Base-by-base conservation (phyloP, 2,797 vertebrate species). In the Gila robusta region DNA sequence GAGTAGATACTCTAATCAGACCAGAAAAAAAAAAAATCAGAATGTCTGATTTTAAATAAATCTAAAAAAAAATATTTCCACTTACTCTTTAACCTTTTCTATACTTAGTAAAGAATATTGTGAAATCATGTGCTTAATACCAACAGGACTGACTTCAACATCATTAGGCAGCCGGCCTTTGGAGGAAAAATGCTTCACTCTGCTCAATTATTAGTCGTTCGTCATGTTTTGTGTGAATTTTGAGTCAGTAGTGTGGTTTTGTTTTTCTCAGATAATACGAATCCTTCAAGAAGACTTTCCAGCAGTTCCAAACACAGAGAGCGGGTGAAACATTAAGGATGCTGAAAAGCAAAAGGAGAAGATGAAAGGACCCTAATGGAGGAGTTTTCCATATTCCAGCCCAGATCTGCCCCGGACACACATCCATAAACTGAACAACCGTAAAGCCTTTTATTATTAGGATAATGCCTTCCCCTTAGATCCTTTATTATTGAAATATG, bases 401-500 rank as follows among this genome's bases (percentile, higher is more conserved):
- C 77, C 71, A 81, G 62, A 86, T 84, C 54, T 86, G 74, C 77
- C 52, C 9, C 62, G 8, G 44, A 79, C 39, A 72, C 39, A 54
- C 66, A n/a, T 32, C n/a, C 72, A 71, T 67, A 83, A 79, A 64
- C 80, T 62, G 12, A 86, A 56, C 87, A 67, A 49, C 44, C 78
- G 79, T 77, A 86, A 78, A 70, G 35, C 67, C 80, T 76, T 85
- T 89, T 80, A 92, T 92, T 91, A 90, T 89, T 84, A 89, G 77
- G 70, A 74, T 86, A 90, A 89, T 91, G 89, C 76, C 79, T 87
- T 87, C 82, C 83, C 86, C 88, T 90, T 81, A 89, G 88, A 91
- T 90, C 89, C 88, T 91, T 93, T 91, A 90, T 93, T 84, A 93
- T 93, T 91, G 87, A 92, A 92, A 93, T 91, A 86, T 72, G 76